Base-by-base conservation (phyloP, 2,797 vertebrate species). In the Sebastes diploproa region DNA sequence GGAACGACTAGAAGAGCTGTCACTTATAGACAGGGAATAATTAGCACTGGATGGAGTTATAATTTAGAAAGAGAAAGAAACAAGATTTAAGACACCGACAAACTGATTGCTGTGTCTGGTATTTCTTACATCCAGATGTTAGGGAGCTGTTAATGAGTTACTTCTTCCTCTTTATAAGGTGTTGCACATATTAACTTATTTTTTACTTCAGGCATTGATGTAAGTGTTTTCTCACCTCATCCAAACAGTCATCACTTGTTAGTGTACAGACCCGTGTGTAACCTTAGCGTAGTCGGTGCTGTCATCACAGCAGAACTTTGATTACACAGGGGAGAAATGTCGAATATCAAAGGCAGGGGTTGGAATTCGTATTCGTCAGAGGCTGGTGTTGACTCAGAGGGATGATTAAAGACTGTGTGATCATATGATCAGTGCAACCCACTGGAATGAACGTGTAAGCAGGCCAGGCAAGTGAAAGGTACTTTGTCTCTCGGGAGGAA, bases 331-430 rank as follows among this genome's bases (percentile, higher is more conserved):
- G 75, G 61, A 81, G 38, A 70, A 61, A 78, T 68, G 78, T 71
- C 25, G 18, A 78, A 85, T 78, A 83, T 82, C 65, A 90, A 88
- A 91, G 76, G 72, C 87, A 59, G 11, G 29, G 71, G 32, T 83
- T 86, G 79, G 73, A 85, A 70, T 77, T 77, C 30, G 50, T 80
- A 52, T 87, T 82, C 52, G 54, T 65, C 34, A 70, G 73, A 71
- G 13, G 16, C 55, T 80, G 59, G 68, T 86, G 74, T 70, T 36
- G 74, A 30, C 54, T 73, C 70, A 50, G 65, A 82, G 50, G 56
- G 75, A 77, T 89, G 86, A 91, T 90, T 89, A 80, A 84, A 84
- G 82, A 79, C 72, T 54, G 18, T 71, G 76, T 66, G 75, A 80
- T 78, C 82, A 87, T 87, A 86, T 87, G 77, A 88, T 88, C 79